Percentiles rank a stretch among this genome's conserved stretches.
Conservation (phyloP, 2,113 vertebrate genomes). For the Scomber japonicus region DNA sequence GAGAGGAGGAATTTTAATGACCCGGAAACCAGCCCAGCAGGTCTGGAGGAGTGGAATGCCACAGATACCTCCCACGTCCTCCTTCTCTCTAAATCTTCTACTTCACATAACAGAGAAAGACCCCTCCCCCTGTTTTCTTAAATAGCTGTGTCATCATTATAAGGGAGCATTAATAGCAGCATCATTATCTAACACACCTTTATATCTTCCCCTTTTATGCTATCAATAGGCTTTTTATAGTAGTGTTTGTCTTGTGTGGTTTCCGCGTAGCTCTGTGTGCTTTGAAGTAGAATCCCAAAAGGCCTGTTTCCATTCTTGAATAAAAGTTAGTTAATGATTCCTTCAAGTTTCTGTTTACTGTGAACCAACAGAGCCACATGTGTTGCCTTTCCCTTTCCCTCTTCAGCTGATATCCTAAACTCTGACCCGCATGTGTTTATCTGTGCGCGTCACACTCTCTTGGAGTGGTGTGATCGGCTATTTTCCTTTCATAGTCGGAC, state of each 20-base stretch:
- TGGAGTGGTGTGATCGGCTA: slow-evolving; percentile 38
- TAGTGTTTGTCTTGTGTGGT: not conserved
- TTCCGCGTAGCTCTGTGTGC: slow-evolving; percentile 7
- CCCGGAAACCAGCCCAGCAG: slow-evolving; percentile 81
- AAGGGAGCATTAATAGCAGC: not conserved
- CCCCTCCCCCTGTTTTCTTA: slow-evolving; percentile 10
- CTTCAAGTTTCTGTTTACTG: slow-evolving; percentile 64
- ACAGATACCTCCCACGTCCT: slow-evolving; percentile 66
- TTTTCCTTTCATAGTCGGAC: slow-evolving; percentile 73
- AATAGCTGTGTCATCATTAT: slow-evolving; percentile 16
- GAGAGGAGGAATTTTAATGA: slow-evolving; percentile 84
- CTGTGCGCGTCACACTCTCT: slow-evolving; percentile 1
- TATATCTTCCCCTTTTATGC: not conserved
- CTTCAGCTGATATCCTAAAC: slow-evolving; percentile 27
- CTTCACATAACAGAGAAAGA: slow-evolving; percentile 9
- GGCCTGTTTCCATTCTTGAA: slow-evolving; percentile 20
- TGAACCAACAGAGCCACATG: not conserved
- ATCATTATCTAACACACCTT: not conserved
- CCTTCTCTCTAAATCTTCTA: slow-evolving; percentile 15
- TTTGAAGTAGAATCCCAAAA: not conserved
- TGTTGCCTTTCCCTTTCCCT: slow-evolving; percentile 53
- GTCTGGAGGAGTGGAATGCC: slow-evolving; percentile 78
- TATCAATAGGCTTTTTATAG: not conserved
- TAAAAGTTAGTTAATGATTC: slow-evolving; percentile 34
- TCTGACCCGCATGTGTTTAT: slow-evolving; percentile 21